Evolutionary conservation across 1,140 invertebrate genomes (phyloP), one percentile per base, ranked within the genome.

Genomic region (Anastrepha ludens): DNA sequence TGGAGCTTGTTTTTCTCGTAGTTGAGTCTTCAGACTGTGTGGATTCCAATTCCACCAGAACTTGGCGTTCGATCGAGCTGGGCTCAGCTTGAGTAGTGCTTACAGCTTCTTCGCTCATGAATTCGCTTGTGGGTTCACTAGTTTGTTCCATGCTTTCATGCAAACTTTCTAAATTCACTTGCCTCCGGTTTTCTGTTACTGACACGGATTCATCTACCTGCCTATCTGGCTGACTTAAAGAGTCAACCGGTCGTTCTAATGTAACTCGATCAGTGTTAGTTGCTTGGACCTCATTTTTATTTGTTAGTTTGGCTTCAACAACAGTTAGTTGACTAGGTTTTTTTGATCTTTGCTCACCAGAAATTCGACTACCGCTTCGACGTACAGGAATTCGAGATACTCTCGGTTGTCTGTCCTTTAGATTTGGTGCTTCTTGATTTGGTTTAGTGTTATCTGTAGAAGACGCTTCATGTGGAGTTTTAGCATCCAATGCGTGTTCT

Each of bases 361-460:
- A 74, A 29, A 55, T 44, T 87, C 89, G 87, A 64, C 89, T 92
- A 0, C 90, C 91, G 86, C 90, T 90, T 39, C 89, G 86, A 20
- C 60, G 86, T 86, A 62, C 41, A 13, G 58, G 86, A 47, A 65
- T 62, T 41, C 47, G 59, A 4, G 64, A 62, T 5, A 86, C 62
- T 50, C 8, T 86, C 41, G 44, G 17, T 86, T 44, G 86, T 1
- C 74, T 41, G n/a, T 55, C 74, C 41, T 20, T 81, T 15, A 17
- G 17, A 5, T 6, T 17, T 44, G 41, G 7, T 41, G 6, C 47
- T 13, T 9, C 39, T 3, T 81, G 4, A 9, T 55, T 81, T 11
- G 74, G 1, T n/a, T 20, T 20, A 20, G 0, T 81, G 50, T 44
- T 74, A 47, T 47, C 13, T 55, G 17, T 7, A 9, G n/a, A n/a